Percentiles rank a stretch among this genome's conserved stretches.
These are phyloP conservation scores for Onychostoma macrolepis DNA, from an alignment of 2,113 vertebrate genomes.

Conservation along the genomic window DNA sequence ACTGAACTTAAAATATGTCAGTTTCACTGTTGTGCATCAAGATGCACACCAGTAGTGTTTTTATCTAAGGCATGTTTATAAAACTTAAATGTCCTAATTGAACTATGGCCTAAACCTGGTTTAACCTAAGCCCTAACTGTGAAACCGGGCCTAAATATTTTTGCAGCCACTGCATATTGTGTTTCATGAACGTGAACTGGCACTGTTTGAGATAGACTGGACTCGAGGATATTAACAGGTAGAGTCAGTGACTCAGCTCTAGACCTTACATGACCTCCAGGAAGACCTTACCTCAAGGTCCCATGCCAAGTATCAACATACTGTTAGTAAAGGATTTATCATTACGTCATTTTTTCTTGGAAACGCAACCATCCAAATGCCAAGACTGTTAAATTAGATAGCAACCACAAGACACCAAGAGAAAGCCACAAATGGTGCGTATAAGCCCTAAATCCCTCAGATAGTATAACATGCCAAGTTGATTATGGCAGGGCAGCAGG, in stretches of 20 bases:
- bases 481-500: slow-evolving; percentile 46
- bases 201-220: neutral
- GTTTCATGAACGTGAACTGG: neutral
- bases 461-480: slow-evolving; percentile 52
- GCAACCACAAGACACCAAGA: slow-evolving; percentile 16
- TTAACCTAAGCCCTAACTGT: no score
- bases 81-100: no score
- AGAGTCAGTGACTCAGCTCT: neutral
- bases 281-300: neutral
- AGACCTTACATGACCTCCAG: slow-evolving; percentile 29
- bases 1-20: no score
- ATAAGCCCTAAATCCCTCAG: slow-evolving; percentile 44
- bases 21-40: no score
- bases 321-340: neutral
- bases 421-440: slow-evolving; percentile 47
- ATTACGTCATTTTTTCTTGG: slow-evolving; percentile 29
- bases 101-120: no score
- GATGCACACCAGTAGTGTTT: no score
- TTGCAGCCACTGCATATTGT: neutral
- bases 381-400: slow-evolving; percentile 33
- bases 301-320: slow-evolving; percentile 33
- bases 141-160: neutral
- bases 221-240: neutral
- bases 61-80: no score
- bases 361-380: slow-evolving; percentile 45